Conservation (phyloP, 2,113 vertebrate genomes). For the Leuciscus idus region DNA sequence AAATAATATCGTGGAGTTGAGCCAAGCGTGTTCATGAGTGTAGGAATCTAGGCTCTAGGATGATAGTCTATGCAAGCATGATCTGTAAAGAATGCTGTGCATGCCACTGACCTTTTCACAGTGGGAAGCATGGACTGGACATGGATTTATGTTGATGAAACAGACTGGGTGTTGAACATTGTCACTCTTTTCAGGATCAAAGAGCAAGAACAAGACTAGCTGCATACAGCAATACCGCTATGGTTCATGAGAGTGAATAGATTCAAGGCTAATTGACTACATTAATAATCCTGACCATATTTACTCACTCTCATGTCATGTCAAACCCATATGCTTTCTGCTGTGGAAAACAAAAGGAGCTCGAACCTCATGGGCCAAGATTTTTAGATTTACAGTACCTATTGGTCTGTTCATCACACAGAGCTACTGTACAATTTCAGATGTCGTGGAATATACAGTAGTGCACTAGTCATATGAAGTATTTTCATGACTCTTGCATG, state of each 20-base stretch:
- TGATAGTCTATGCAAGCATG: background rate
- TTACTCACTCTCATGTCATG: background rate
- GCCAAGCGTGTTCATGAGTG: background rate
- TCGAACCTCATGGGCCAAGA: too few relatives aligned
- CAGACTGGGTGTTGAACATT: constrained; percentile 14
- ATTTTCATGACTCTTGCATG: background rate
- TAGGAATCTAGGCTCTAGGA: background rate
- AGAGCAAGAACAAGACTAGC: background rate
- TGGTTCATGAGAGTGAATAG: background rate
- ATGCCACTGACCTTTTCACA: constrained; percentile 8
- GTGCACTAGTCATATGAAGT: background rate
- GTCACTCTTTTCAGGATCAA: constrained; percentile 25
- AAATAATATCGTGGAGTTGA: background rate
- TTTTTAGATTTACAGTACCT: background rate
- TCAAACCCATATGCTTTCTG: background rate
- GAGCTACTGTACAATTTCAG: background rate
- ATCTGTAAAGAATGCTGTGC: constrained; percentile 46
- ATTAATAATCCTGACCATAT: background rate
- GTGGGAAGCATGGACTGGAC: constrained; percentile 20
- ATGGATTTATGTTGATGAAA: constrained; percentile 42
- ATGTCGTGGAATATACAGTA: background rate
- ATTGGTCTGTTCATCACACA: background rate
- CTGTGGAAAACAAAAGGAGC: background rate
- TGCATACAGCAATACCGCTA: background rate
- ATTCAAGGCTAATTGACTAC: background rate